These are phyloP conservation scores for Pipa parva DNA, from an alignment of 2,113 vertebrate species.

Conservation along the genomic window DNA sequence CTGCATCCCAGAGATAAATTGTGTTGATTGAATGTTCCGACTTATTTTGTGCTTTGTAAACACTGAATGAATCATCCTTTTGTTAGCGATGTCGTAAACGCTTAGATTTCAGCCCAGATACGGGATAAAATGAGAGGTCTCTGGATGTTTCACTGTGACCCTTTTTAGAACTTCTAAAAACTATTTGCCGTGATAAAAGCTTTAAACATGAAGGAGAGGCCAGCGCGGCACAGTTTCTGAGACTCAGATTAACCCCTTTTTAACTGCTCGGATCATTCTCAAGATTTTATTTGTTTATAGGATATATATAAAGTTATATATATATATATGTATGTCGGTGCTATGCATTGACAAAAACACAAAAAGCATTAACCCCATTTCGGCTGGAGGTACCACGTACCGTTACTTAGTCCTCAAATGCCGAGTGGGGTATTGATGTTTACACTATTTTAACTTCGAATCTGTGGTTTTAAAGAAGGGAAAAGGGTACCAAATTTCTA, in stretches of 20 bases:
- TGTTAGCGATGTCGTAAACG: too few species aligned
- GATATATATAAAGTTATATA: neutral
- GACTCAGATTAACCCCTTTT: neutral
- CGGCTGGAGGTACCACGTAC: neutral
- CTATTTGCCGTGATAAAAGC: too few species aligned
- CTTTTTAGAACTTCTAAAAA: too few species aligned
- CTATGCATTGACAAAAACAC: neutral
- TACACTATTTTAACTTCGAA: slow-evolving; percentile 24
- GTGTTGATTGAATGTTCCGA: too few species aligned
- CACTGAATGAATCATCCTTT: too few species aligned
- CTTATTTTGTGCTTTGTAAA: too few species aligned
- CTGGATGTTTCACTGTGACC: too few species aligned
- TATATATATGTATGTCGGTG: neutral
- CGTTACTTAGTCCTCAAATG: neutral
- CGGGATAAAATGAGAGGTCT: too few species aligned
- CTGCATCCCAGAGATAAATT: too few species aligned
- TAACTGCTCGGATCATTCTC: neutral
- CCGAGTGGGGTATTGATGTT: slow-evolving; percentile 3
- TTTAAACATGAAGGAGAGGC: neutral
- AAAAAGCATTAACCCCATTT: neutral
- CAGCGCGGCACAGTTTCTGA: neutral
- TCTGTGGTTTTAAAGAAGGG: slow-evolving; percentile 11
- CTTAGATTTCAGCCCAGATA: too few species aligned
- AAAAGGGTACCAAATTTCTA: slow-evolving; percentile 1
- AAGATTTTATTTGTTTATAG: neutral